Evolutionary conservation across 1,140 invertebrate species (phyloP).

Genomic region (Apis laboriosa): DNA sequence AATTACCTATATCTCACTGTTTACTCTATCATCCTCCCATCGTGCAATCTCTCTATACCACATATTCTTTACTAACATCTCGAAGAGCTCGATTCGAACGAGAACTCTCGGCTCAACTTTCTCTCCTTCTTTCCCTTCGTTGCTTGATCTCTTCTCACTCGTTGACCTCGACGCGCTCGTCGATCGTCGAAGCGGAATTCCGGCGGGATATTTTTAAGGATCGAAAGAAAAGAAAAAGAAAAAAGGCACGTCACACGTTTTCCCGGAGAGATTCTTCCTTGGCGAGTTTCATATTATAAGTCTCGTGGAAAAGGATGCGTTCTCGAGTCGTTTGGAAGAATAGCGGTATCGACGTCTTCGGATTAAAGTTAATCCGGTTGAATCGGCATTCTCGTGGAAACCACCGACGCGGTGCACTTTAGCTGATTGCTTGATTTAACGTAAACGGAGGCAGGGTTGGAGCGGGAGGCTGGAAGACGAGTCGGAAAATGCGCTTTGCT

Average conservation of each 20-base stretch:
- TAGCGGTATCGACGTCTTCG: conserved; percentile 44
- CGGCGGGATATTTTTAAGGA: not conserved
- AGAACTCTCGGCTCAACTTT: not conserved
- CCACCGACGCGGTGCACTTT: conserved; percentile 44
- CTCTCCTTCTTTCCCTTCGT: not conserved
- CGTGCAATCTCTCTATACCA: not conserved
- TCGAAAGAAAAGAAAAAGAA: no score
- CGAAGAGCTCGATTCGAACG: not conserved
- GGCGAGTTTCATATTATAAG: conserved; percentile 25
- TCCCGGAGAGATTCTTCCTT: not conserved
- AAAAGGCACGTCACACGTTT: not conserved
- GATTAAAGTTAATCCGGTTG: conserved; percentile 52
- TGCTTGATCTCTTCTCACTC: not conserved
- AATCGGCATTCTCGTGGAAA: conserved; percentile 49
- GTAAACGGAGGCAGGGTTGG: conserved; percentile 16
- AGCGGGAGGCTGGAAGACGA: conserved; percentile 1
- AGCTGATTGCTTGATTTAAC: conserved; percentile 54
- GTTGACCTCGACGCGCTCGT: not conserved
- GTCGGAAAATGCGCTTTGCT: conserved; percentile 7
- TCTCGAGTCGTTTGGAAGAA: conserved; percentile 29
- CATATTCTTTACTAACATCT: not conserved
- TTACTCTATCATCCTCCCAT: not conserved
- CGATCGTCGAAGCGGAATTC: not conserved
- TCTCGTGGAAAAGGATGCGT: conserved; percentile 10
- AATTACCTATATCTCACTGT: not conserved